Base-by-base conservation (phyloP, 2,113 vertebrate genomes). In the Ailurus styani region DNA sequence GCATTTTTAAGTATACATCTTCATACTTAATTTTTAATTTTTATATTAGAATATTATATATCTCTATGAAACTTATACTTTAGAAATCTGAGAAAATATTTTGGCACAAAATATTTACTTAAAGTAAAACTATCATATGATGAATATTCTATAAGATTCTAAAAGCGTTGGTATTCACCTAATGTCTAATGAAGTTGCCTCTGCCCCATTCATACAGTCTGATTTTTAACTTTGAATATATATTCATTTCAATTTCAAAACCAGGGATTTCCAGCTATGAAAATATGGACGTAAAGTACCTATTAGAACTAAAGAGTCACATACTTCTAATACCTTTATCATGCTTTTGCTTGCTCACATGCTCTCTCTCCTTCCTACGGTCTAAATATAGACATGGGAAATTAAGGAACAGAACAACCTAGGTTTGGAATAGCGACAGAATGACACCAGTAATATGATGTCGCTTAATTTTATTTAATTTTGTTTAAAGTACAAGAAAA, bases 31-130 rank as follows among this genome's bases (percentile, higher is more conserved):
- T 52, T 90, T 81, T 79, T 62, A 9, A 91, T 82, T 79, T 97
- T 83, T 29, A 79, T 75, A 34, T 85, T 93, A 81, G 55, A 89
- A 12, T 89, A 90, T 66, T 95, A 90, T 14, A 85, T 57, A 93
- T 45, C 27, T 83, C 52, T 94, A 87, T 95, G 68, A 91, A 86
- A 55, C 21, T 83, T 81, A 25, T 50, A 90, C 89, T 95, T 94
- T 78, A 73, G 54, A 96, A 98, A 95, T 84, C 13, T 94, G 40
- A 64, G 84, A 94, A 94, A 84, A 37, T 90, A 94, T 47, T 55
- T 82, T 27, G 15, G 50, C 23, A 94, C 40, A 85, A 93, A 97
- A 62, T 37, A 96, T 82, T 97, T 93, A 84, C 96, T 75, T 97
- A 73, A 96, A 97, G n/a, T 84, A 87, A 96, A 94, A 62, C 34